Evolutionary conservation across 92 coral and sea anemone genomes (phyloP).

Genomic region (Montipora capitata): DNA sequence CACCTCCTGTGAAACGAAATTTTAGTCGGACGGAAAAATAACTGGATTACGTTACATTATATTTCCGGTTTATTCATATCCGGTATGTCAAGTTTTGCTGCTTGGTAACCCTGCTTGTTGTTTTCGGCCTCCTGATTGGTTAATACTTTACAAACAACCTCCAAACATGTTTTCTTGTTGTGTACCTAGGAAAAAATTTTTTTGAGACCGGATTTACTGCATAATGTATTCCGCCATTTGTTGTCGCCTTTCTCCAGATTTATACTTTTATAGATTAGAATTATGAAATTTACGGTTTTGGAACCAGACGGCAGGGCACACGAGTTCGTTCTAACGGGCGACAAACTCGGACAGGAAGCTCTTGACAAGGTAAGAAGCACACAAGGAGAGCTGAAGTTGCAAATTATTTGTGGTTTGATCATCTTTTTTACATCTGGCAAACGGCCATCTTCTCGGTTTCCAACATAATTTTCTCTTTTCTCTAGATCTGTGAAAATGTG

Average conservation of each 20-base stretch:
- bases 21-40: not conserved
- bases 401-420: constrained; percentile 5
- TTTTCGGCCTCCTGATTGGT: constrained; percentile 80
- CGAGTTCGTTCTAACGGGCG: constrained; percentile 92
- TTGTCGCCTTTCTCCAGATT: not conserved
- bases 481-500: constrained; percentile 93
- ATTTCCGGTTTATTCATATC: constrained; percentile 63
- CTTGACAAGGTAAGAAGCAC: constrained; percentile 91
- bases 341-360: constrained; percentile 95
- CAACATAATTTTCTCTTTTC: constrained; percentile 12
- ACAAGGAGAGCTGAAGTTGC: constrained; percentile 36
- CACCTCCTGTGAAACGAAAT: too few relatives aligned
- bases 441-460: constrained; percentile 29
- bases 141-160: constrained; percentile 64
- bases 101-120: constrained; percentile 67
- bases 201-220: constrained; percentile 46
- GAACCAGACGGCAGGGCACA: constrained; percentile 94
- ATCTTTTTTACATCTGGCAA: not conserved
- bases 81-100: constrained; percentile 82
- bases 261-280: not conserved
- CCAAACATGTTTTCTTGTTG: constrained; percentile 74
- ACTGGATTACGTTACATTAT: constrained; percentile 35
- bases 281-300: constrained; percentile 90
- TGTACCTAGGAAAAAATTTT: constrained; percentile 49
- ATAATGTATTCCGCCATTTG: not conserved